Percentiles rank a stretch among this genome's conserved stretches.
Conservation (phyloP, 2,113 vertebrate genomes). For the Hippocampus comes region DNA sequence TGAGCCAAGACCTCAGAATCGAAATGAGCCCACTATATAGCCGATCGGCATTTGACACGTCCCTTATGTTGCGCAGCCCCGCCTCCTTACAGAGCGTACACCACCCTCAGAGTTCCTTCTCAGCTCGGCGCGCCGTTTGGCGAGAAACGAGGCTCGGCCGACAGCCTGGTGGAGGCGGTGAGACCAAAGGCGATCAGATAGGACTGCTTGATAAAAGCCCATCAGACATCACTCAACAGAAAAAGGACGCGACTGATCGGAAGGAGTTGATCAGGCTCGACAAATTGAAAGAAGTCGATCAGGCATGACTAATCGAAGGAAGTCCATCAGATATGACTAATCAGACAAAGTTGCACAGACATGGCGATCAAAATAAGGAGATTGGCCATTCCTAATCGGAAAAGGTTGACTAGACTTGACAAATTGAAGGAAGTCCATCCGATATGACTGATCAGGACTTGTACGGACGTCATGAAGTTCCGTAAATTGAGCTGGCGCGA, state of each 20-base stretch:
- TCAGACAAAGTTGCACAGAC: background rate
- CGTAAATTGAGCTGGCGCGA: too few species aligned
- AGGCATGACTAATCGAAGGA: background rate
- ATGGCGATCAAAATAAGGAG: too few species aligned
- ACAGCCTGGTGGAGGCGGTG: constrained; percentile 89
- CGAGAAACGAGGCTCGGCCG: constrained; percentile 81
- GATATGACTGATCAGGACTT: too few species aligned
- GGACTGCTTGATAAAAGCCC: background rate
- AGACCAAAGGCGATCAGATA: constrained; percentile 34
- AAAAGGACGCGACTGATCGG: background rate
- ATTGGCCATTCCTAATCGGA: background rate
- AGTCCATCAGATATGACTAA: background rate
- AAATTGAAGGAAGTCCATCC: background rate
- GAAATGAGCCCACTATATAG: background rate
- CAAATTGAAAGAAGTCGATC: background rate
- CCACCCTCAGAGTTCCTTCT: constrained; percentile 77
- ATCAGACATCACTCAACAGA: background rate
- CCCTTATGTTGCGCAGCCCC: constrained; percentile 33
- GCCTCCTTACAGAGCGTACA: constrained; percentile 71
- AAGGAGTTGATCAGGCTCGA: too few species aligned
- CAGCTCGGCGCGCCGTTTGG: constrained; percentile 65
- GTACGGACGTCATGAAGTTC: too few species aligned
- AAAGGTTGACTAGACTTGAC: background rate
- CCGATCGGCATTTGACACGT: background rate
- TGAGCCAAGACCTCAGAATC: background rate